These are phyloP conservation scores for Forbesichthys papilliferus DNA, from an alignment of 2,113 vertebrate genomes.

Conservation along the genomic window DNA sequence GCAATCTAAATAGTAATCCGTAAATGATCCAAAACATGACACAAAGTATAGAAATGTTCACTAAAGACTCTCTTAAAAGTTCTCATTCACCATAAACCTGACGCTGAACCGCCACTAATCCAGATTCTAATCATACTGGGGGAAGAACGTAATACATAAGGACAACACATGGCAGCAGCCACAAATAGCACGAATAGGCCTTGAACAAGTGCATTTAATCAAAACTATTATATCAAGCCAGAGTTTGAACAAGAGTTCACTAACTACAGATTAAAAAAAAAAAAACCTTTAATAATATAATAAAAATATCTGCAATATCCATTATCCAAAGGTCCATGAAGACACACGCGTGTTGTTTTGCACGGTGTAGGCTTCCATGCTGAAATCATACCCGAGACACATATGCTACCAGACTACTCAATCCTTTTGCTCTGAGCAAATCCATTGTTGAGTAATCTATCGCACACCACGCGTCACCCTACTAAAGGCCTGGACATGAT, in stretches of 20 bases:
- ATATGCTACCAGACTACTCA: conserved; percentile 11
- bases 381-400: conserved; percentile 21
- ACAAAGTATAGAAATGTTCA: conserved; percentile 16
- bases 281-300: too few relatives aligned
- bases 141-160: conserved; percentile 5
- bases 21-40: conserved; percentile 10
- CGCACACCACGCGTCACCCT: neutral
- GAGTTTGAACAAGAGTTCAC: too few relatives aligned
- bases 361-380: conserved; percentile 2
- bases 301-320: too few relatives aligned
- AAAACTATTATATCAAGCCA: neutral
- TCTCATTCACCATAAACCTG: conserved; percentile 13
- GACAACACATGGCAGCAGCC: conserved; percentile 43
- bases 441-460: conserved; percentile 13
- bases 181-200: conserved; percentile 2
- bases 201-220: neutral
- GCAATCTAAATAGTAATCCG: neutral
- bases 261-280: too few relatives aligned
- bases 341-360: neutral
- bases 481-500: conserved; percentile 20
- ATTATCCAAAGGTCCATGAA: too few relatives aligned
- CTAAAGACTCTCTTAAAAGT: neutral
- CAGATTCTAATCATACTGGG: conserved; percentile 35
- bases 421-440: conserved; percentile 1
- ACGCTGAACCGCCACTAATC: conserved; percentile 26